Percentiles rank a stretch among this genome's conserved stretches.
Conservation (phyloP, 2,113 vertebrate species). For the Antechinus stuartii region DNA sequence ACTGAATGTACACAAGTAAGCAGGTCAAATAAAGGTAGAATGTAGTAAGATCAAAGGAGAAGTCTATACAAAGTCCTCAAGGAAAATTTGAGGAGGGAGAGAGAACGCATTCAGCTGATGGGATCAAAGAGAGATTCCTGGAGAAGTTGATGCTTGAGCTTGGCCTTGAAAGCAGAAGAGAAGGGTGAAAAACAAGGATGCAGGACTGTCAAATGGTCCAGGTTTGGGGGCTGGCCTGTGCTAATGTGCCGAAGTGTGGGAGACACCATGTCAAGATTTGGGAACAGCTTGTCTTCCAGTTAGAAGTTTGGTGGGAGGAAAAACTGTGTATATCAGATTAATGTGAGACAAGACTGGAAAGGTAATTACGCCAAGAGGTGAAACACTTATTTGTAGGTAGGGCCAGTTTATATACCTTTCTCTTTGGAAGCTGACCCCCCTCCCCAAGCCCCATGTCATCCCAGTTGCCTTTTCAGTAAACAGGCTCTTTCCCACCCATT, state of each 20-base stretch:
- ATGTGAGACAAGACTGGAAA: background rate
- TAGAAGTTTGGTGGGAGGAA: background rate
- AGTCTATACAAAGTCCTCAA: background rate
- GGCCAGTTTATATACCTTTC: background rate
- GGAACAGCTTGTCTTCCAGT: background rate
- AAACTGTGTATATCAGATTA: constrained; percentile 43
- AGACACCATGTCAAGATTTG: background rate
- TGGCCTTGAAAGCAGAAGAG: background rate
- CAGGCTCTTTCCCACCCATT: constrained; percentile 76
- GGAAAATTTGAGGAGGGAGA: background rate
- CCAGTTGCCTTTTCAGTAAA: constrained; percentile 65
- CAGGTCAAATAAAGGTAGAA: background rate
- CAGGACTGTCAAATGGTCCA: background rate
- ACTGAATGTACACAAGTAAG: background rate
- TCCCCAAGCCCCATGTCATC: background rate
- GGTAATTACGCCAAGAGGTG: background rate
- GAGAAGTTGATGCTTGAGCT: background rate
- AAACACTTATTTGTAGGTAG: background rate
- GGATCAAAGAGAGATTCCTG: background rate
- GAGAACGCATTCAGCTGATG: background rate
- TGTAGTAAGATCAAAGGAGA: background rate
- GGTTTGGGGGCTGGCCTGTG: background rate
- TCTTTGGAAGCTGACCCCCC: background rate
- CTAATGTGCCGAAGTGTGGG: background rate
- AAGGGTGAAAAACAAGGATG: background rate